Evolutionary conservation across 2,797 vertebrate genomes (phyloP), one percentile per base, ranked within the genome.

Genomic region (Podargus strigoides): DNA sequence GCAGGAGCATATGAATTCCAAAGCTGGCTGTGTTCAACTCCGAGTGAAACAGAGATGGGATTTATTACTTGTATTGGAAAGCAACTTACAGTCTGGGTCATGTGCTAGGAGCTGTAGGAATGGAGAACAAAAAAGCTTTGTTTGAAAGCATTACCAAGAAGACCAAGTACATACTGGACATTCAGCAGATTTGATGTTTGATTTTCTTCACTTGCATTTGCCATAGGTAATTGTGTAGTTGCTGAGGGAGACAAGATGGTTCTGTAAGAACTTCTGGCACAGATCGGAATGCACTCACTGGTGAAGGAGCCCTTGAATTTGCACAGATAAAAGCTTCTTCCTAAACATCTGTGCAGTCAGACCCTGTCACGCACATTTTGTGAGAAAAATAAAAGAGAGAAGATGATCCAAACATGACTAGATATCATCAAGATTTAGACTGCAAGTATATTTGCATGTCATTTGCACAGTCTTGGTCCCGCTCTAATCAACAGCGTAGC

Each of bases 91-190:
- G 22, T 60, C 36, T 76, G 67, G 63, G 32, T 79, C 74, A 23
- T 52, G 30, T 69, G 21, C 17, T 79, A 41, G 50, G 44, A 82
- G 56, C 34, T 70, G 27, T 60, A 72, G 47, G 56, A 90, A 36
- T 28, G 10, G 36, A 78, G 67, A 52, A 93, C 39, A 91, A 83
- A 90, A 79, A 3, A 0, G 1, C 17, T 80, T 69, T 86, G 18
- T 92, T 87, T 46, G 20, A 75, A 95, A 85, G 27, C 18, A 64
- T 87, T 89, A 37, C 34, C 41, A 39, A 77, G 64, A 84, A 93
- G 89, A 22, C 8, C 24, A 11, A 55, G 32, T 73, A 50, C 2
- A 0, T 72, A 27, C 10, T 55, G 42, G 75, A 37, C 7, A 1
- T 36, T 78, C 66, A 69, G 26, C 42, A 73, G 39, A 62, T 55